These are phyloP conservation scores for Idaea straminata DNA, from an alignment of 2,888 invertebrate genomes.

Conservation along the genomic window DNA sequence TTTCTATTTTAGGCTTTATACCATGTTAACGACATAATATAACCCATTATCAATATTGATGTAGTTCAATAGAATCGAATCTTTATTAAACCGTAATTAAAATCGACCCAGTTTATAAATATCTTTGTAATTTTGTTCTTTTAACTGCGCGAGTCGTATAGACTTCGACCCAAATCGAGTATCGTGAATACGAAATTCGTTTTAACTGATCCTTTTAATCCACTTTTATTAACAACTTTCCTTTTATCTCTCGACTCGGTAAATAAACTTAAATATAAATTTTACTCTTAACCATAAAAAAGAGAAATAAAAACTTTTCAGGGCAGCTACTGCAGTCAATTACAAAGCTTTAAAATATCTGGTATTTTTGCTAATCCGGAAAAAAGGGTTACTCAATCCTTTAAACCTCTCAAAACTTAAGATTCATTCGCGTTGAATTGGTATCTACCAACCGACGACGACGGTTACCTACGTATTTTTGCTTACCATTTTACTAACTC, in stretches of 20 bases:
- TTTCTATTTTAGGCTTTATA: background rate
- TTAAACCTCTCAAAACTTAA: slow-evolving; percentile 72
- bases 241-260: slow-evolving; percentile 50
- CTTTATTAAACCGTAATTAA: slow-evolving; percentile 8
- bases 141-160: slow-evolving; percentile 21
- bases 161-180: slow-evolving; percentile 19
- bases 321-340: slow-evolving; percentile 65
- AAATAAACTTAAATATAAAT: slow-evolving; percentile 62
- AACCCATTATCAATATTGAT: background rate
- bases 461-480: slow-evolving; percentile 54
- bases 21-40: background rate
- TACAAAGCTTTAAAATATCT: slow-evolving; percentile 70
- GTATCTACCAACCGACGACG: slow-evolving; percentile 27
- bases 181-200: slow-evolving; percentile 35
- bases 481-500: slow-evolving; percentile 70
- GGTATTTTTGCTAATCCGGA: slow-evolving; percentile 61
- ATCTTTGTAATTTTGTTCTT: slow-evolving; percentile 10
- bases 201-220: slow-evolving; percentile 52
- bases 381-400: slow-evolving; percentile 66
- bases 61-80: background rate
- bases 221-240: slow-evolving; percentile 54
- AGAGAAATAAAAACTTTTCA: slow-evolving; percentile 48
- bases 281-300: slow-evolving; percentile 43
- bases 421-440: slow-evolving; percentile 67
- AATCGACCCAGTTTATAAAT: slow-evolving; percentile 5